Base-by-base conservation (phyloP, 1,140 invertebrate genomes). In the Ganaspis sp. region DNA sequence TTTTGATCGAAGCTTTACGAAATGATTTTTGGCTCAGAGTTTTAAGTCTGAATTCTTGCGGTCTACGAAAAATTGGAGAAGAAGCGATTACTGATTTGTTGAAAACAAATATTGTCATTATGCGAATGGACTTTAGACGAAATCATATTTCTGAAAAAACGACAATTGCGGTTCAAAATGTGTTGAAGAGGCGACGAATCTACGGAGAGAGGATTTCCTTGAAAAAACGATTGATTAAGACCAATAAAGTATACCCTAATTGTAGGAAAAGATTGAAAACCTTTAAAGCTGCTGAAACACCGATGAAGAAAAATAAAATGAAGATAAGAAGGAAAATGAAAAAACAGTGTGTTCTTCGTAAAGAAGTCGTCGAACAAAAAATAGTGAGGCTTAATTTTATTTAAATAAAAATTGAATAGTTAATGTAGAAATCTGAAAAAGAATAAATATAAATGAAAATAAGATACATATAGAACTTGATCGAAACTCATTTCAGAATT, bases 11-110 rank as follows among this genome's bases (percentile, higher is more conserved):
- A 5, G 53, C 45, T 0, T 75, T 85, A 15, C 81, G 79, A 23
- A 73, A 73, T 29, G 77, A 86, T 38, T 79, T 76, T 11, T 85
- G 79, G 79, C 9, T 86, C 26, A 84, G 69, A 53, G 74, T 54
- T 2, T 70, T 86, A 37, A 76, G 72, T 6, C 1, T 86, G 19
- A 77, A 73, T 23, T 64, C 9, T 17, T 86, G 84, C n/a, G 84
- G 82, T 0, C 58, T 85, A 1, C 80, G 76, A 4, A 75, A 34
- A 34, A 34, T 34, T 6, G 29, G 75, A 64, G 72, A 21, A 0
- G 78, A 82, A 49, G 84, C 58, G 12, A 58, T 0, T n/a, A 0
- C 17, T 17, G 45, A 49, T 17, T n/a, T 49, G 19, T n/a, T 17
- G 45, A 17, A 9, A 19, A 49, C 45, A 9, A 49, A 49, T 49